Evolutionary conservation across 2,888 invertebrate genomes (phyloP).

Genomic region (Torymus auratus): DNA sequence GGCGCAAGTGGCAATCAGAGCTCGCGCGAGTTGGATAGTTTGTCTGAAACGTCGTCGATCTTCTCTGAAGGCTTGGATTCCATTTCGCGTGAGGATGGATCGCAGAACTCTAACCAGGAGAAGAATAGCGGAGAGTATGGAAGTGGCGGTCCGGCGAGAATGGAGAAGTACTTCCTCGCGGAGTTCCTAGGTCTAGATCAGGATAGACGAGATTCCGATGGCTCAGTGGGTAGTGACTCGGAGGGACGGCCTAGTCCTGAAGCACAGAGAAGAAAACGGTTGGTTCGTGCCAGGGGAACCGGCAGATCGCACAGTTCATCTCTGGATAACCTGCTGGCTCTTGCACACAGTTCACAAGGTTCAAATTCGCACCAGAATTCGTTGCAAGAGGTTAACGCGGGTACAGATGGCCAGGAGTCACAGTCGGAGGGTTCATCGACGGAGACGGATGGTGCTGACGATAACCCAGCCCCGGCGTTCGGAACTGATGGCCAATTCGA

Average conservation of each 20-base stretch:
- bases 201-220: constrained; percentile 87
- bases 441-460: constrained; percentile 86
- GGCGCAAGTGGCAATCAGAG: constrained; percentile 81
- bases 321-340: constrained; percentile 85
- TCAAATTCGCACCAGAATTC: constrained; percentile 69
- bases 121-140: constrained; percentile 80
- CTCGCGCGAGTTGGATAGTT: constrained; percentile 76
- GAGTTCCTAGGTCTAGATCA: constrained; percentile 90
- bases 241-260: constrained; percentile 93
- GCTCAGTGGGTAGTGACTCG: constrained; percentile 93
- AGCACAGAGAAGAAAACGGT: constrained; percentile 85
- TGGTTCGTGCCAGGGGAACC: constrained; percentile 89
- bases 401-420: constrained; percentile 72
- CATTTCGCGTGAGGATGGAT: constrained; percentile 80
- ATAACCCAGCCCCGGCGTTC: constrained; percentile 78
- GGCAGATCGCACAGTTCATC: constrained; percentile 90
- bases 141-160: constrained; percentile 83
- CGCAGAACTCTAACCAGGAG: constrained; percentile 68
- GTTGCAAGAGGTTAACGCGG: constrained; percentile 70
- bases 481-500: constrained; percentile 88
- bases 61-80: constrained; percentile 91
- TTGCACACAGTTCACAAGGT: constrained; percentile 70
- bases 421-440: constrained; percentile 80
- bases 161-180: constrained; percentile 93
- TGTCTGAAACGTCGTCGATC: constrained; percentile 91